phyloP scores from a whole-genome alignment of 1,140 invertebrate genomes.

The Archegozetes longisetosus region DNA sequence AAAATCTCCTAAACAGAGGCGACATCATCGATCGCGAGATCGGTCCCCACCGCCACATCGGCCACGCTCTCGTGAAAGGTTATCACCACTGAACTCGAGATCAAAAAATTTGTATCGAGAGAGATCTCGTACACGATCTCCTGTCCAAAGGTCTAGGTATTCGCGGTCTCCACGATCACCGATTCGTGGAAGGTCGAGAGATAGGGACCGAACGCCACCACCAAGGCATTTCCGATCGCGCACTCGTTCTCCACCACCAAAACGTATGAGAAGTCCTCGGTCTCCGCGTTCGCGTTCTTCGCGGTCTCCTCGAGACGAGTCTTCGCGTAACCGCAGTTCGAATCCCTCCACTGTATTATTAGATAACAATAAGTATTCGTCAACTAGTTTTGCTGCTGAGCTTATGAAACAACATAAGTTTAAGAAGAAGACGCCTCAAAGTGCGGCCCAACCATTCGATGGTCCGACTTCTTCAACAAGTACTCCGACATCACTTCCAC shows the following conservation, averaged over 20 bases:
- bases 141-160: not conserved
- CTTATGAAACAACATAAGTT: conserved; percentile 27
- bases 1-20: not conserved
- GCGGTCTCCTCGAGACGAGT: not conserved
- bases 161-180: not conserved
- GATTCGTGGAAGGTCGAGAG: not conserved
- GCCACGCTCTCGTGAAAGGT: not conserved
- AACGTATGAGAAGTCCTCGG: not conserved
- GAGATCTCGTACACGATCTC: not conserved
- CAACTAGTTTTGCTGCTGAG: conserved; percentile 28
- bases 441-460: not conserved
- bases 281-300: conserved; percentile 1
- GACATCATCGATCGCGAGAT: not conserved
- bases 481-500: not conserved
- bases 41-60: not conserved
- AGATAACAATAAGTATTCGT: conserved; percentile 13
- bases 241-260: not conserved
- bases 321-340: not conserved
- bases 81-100: too few species aligned
- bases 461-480: not conserved
- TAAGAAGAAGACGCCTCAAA: conserved; percentile 1
- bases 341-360: not conserved
- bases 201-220: not conserved
- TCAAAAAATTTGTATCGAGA: too few species aligned
- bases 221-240: not conserved